A percentile compares a stretch with the other conserved stretches of the same genome.
phyloP scores from a whole-genome alignment of 2,888 invertebrate species.

The Epistrophe grossulariae region DNA sequence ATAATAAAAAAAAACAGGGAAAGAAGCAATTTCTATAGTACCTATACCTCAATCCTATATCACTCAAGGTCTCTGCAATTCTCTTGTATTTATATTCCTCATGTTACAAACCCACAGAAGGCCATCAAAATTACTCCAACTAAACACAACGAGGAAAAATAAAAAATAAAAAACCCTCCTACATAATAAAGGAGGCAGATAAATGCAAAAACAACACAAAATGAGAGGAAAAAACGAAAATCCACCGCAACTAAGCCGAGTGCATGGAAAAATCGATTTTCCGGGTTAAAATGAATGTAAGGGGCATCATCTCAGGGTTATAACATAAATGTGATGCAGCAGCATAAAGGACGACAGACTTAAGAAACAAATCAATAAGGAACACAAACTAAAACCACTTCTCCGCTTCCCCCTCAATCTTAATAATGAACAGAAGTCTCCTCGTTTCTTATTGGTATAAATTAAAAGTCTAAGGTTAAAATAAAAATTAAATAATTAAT shows the following conservation, averaged over 20 bases:
- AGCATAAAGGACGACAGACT: conserved; percentile 1
- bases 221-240: conserved; percentile 17
- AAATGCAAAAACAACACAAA: conserved; percentile 22
- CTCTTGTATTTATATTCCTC: conserved; percentile 35
- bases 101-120: conserved; percentile 53
- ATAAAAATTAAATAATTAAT: not conserved
- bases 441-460: conserved; percentile 11
- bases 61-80: conserved; percentile 63
- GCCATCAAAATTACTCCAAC: conserved; percentile 42
- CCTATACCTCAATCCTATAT: not conserved
- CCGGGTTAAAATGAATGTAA: conserved; percentile 52
- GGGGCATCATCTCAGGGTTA: conserved; percentile 45
- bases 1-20: not conserved
- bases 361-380: conserved; percentile 59
- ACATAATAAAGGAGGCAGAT: conserved; percentile 18
- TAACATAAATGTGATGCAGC: conserved; percentile 37
- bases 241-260: conserved; percentile 23
- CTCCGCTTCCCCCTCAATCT: not conserved
- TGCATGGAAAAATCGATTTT: conserved; percentile 72
- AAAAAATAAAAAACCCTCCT: conserved; percentile 2
- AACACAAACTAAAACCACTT: conserved; percentile 3
- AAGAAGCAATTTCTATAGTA: conserved; percentile 13
- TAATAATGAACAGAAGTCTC: not conserved
- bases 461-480: not conserved
- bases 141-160: not conserved